A percentile compares a stretch with the other conserved stretches of the same genome.
phyloP scores from a whole-genome alignment of 2,797 vertebrate species.

The Danio jaintianensis region DNA sequence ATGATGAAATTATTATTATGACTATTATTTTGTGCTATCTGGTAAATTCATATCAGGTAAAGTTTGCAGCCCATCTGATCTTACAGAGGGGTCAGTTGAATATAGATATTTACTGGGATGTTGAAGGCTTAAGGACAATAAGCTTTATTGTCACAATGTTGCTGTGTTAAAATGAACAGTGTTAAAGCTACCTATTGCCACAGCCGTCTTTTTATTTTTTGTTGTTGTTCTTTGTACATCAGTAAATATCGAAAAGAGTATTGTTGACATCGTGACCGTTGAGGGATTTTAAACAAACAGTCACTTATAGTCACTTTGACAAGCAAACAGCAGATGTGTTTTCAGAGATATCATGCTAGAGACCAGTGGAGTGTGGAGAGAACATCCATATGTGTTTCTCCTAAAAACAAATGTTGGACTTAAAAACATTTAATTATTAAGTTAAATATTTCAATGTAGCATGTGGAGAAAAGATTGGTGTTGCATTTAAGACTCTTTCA shows the following conservation, averaged over 20 bases:
- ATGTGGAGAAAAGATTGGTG: background rate
- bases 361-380: background rate
- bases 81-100: background rate
- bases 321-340: conserved; percentile 36
- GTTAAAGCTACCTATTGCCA: background rate
- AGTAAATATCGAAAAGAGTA: background rate
- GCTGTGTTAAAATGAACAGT: background rate
- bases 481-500: background rate
- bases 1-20: too few species aligned
- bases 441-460: background rate
- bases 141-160: background rate
- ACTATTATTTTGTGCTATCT: too few species aligned
- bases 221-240: background rate
- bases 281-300: conserved; percentile 1
- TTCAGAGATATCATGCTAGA: conserved; percentile 5
- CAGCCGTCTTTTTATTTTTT: background rate
- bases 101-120: background rate
- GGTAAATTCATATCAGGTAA: background rate
- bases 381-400: background rate
- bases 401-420: background rate
- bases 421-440: background rate
- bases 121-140: background rate
- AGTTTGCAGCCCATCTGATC: background rate
- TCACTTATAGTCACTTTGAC: background rate
- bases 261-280: background rate